A percentile compares a stretch with the other conserved stretches of the same genome.
phyloP scores from a whole-genome alignment of 1,140 invertebrate genomes.

The Harpegnathos saltator region DNA sequence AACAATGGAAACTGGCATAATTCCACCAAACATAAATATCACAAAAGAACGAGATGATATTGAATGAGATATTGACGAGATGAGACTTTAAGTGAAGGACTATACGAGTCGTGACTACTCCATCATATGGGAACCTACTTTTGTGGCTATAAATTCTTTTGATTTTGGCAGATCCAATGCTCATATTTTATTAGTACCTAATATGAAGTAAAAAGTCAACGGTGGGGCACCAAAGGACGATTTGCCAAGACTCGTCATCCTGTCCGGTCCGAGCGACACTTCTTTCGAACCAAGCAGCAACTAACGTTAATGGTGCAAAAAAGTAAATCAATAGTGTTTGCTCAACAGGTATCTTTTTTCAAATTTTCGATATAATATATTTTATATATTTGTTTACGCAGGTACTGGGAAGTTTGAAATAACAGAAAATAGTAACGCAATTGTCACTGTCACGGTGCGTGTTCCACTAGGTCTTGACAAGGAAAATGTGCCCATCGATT shows the following conservation, averaged over 20 bases:
- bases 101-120: background rate
- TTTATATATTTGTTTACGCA: slow-evolving; percentile 31
- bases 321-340: slow-evolving; percentile 81
- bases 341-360: too few relatives aligned
- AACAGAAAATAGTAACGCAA: slow-evolving; percentile 91
- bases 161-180: slow-evolving; percentile 35
- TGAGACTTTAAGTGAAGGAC: slow-evolving; percentile 4
- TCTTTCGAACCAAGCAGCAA: slow-evolving; percentile 89
- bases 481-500: slow-evolving; percentile 75
- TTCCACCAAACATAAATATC: slow-evolving; percentile 33
- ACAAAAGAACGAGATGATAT: background rate
- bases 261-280: slow-evolving; percentile 90
- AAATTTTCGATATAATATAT: too few relatives aligned
- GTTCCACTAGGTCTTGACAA: slow-evolving; percentile 82
- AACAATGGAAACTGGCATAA: slow-evolving; percentile 10
- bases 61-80: too few relatives aligned
- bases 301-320: slow-evolving; percentile 94
- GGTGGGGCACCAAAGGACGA: slow-evolving; percentile 26
- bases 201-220: slow-evolving; percentile 34
- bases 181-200: slow-evolving; percentile 32
- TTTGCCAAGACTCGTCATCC: slow-evolving; percentile 20
- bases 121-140: too few relatives aligned
- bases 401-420: slow-evolving; percentile 85
- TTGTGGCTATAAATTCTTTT: too few relatives aligned
- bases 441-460: slow-evolving; percentile 92